phyloP scores from a whole-genome alignment of 2,888 invertebrate genomes.

The Beris chalybata region DNA sequence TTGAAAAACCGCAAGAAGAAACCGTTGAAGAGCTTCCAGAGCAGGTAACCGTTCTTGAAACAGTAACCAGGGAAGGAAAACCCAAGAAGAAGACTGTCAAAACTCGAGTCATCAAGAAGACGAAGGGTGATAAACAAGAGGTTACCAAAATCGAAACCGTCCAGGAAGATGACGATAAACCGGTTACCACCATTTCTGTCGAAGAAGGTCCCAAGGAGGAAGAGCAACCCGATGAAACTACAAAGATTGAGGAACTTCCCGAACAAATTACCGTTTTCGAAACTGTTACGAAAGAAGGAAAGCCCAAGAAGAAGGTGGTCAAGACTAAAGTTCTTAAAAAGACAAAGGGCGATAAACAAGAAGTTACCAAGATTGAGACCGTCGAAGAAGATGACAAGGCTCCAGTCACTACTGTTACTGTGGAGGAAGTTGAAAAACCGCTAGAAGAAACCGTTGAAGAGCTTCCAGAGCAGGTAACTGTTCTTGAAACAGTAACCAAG shows the following conservation, averaged over 20 bases:
- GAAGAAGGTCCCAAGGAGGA: slow-evolving; percentile 44
- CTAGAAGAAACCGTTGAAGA: slow-evolving; percentile 34
- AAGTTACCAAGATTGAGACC: slow-evolving; percentile 50
- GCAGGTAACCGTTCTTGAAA: slow-evolving; percentile 37
- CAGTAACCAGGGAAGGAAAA: slow-evolving; percentile 40
- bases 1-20: slow-evolving; percentile 40
- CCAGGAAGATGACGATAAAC: slow-evolving; percentile 41
- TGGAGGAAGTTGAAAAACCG: slow-evolving; percentile 44
- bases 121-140: slow-evolving; percentile 44
- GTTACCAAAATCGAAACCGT: slow-evolving; percentile 46
- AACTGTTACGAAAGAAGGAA: slow-evolving; percentile 46
- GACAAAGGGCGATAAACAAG: slow-evolving; percentile 44
- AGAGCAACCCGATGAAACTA: slow-evolving; percentile 47
- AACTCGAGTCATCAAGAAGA: slow-evolving; percentile 37
- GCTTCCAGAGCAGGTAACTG: slow-evolving; percentile 44
- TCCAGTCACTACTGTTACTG: slow-evolving; percentile 48
- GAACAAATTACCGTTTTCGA: slow-evolving; percentile 51
- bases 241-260: slow-evolving; percentile 41
- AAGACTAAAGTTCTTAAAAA: slow-evolving; percentile 51
- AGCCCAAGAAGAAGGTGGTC: slow-evolving; percentile 47
- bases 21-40: slow-evolving; percentile 48
- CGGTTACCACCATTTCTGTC: slow-evolving; percentile 48
- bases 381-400: slow-evolving; percentile 49
- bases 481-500: slow-evolving; percentile 53
- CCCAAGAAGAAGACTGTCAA: slow-evolving; percentile 44